Percentiles rank a stretch among this genome's conserved stretches.
Evolutionary conservation across 2,888 invertebrate genomes (phyloP).

Genomic region (Eristalis pertinax): DNA sequence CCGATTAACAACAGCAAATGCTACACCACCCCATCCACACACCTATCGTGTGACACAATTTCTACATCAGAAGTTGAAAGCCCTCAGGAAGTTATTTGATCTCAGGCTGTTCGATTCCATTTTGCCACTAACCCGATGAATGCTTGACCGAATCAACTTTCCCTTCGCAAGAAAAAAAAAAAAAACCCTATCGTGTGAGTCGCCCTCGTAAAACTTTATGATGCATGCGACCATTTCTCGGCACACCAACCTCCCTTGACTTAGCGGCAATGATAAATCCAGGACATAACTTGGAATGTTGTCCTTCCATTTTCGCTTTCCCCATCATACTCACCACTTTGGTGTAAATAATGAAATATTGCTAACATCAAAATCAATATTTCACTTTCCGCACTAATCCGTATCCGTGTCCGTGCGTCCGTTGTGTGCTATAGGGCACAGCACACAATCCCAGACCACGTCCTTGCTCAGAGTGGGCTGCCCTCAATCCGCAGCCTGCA

Average conservation of each 20-base stretch:
- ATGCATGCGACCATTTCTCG: not conserved
- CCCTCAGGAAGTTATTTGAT: not conserved
- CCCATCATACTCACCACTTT: not conserved
- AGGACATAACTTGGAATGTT: conserved; percentile 1
- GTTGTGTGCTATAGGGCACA: not conserved
- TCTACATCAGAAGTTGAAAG: not conserved
- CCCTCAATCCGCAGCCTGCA: conserved; percentile 5
- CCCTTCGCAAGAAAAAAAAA: not conserved
- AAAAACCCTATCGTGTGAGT: not conserved
- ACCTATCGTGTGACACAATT: not conserved
- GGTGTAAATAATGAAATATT: conserved; percentile 27
- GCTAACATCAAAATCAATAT: conserved; percentile 54
- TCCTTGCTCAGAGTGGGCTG: not conserved
- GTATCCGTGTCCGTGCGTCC: not conserved
- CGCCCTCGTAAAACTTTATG: conserved; percentile 13
- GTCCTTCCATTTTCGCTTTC: not conserved
- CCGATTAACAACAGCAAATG: too few species aligned
- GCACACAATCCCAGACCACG: not conserved
- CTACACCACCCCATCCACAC: too few species aligned
- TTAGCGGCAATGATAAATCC: not conserved
- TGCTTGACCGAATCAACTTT: conserved; percentile 33
- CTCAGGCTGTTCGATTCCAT: not conserved
- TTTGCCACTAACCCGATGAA: not conserved
- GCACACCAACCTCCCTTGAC: not conserved
- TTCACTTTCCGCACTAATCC: conserved; percentile 3